These are phyloP conservation scores for Diprion similis DNA, from an alignment of 1,140 invertebrate species.

Conservation along the genomic window DNA sequence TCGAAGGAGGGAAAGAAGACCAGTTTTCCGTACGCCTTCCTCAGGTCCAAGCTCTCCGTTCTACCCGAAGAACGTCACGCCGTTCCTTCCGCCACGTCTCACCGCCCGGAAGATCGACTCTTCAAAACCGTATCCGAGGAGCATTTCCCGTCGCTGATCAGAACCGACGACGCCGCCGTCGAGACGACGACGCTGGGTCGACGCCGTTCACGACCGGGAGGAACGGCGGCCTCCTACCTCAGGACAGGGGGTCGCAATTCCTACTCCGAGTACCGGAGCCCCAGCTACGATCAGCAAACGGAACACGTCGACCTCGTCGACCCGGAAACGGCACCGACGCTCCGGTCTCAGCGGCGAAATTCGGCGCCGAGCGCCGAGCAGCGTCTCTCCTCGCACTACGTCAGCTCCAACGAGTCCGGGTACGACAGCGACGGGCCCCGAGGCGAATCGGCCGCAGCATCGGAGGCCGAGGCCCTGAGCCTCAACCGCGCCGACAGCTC, in stretches of 20 bases:
- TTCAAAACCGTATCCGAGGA: constrained; percentile 61
- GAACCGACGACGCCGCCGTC: constrained; percentile 52
- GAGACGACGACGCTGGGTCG: constrained; percentile 55
- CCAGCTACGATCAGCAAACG: constrained; percentile 23
- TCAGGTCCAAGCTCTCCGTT: constrained; percentile 76
- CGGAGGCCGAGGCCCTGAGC: constrained; percentile 50
- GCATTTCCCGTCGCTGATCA: constrained; percentile 51
- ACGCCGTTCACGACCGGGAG: constrained; percentile 38
- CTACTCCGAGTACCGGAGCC: constrained; percentile 42
- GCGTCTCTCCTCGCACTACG: constrained; percentile 65
- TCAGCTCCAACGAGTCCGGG: constrained; percentile 83
- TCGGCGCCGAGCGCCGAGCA: constrained; percentile 54
- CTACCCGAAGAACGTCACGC: constrained; percentile 73
- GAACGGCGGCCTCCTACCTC: constrained; percentile 21
- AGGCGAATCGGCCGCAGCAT: constrained; percentile 50
- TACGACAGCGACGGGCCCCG: constrained; percentile 79
- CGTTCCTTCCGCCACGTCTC: constrained; percentile 2
- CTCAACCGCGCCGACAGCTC: constrained; percentile 53
- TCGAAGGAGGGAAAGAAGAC: constrained; percentile 61
- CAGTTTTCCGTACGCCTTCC: constrained; percentile 80
- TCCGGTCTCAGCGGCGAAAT: constrained; percentile 50
- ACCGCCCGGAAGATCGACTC: constrained; percentile 40
- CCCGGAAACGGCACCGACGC: constrained; percentile 29
- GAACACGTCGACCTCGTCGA: constrained; percentile 25
- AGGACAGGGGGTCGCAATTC: constrained; percentile 39